Percentiles rank a stretch among this genome's conserved stretches.
Evolutionary conservation across 1,140 invertebrate genomes (phyloP).

Genomic region (Lordiphosa collinella): DNA sequence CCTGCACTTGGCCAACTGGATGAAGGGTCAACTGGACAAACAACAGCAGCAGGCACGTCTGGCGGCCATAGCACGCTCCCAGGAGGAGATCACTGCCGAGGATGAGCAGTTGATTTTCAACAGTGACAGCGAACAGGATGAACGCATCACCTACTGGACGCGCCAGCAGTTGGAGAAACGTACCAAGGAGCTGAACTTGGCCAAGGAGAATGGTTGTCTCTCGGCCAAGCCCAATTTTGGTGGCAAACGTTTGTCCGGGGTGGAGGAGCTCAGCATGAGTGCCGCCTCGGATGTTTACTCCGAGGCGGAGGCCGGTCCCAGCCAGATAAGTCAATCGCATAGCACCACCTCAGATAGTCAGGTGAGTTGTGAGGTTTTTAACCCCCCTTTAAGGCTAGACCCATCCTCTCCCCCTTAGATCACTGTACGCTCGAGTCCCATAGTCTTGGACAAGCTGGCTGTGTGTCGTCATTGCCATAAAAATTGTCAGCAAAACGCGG

Average conservation of each 20-base stretch:
- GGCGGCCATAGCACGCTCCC: conserved; percentile 60
- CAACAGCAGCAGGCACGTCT: conserved; percentile 73
- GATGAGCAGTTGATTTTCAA: conserved; percentile 70
- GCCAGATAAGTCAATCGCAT: conserved; percentile 84
- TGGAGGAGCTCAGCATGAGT: conserved; percentile 79
- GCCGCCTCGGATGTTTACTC: conserved; percentile 79
- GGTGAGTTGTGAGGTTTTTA: conserved; percentile 81
- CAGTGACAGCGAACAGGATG: conserved; percentile 80
- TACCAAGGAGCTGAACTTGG: conserved; percentile 84
- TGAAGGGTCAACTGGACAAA: conserved; percentile 82
- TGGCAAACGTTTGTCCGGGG: conserved; percentile 61
- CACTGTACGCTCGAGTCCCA: conserved; percentile 85
- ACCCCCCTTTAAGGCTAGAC: conserved; percentile 26
- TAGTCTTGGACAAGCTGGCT: conserved; percentile 83
- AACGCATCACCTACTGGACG: conserved; percentile 85
- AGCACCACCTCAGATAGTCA: conserved; percentile 87
- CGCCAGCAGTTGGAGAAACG: conserved; percentile 84
- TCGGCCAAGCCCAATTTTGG: conserved; percentile 78
- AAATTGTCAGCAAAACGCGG: conserved; percentile 81
- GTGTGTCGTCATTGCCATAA: conserved; percentile 87
- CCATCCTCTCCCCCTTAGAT: conserved; percentile 81
- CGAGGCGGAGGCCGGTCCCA: conserved; percentile 79
- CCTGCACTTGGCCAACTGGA: conserved; percentile 86
- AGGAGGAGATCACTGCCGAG: conserved; percentile 63
- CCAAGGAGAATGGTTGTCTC: conserved; percentile 70